Evolutionary conservation across 2,888 invertebrate genomes (phyloP).

Genomic region (Ochropleura leucogaster): DNA sequence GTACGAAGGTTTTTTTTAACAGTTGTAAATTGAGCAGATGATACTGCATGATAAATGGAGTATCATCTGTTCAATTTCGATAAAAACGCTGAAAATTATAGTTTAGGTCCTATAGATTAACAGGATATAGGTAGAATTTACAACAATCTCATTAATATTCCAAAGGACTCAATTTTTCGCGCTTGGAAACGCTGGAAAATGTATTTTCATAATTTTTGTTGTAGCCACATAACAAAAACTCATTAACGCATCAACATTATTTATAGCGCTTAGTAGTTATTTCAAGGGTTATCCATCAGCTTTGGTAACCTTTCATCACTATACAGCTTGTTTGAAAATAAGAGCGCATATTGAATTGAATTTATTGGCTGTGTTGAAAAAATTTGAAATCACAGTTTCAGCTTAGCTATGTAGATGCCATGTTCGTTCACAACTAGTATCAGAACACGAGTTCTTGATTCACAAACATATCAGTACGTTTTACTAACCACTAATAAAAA

Average conservation of each 20-base stretch:
- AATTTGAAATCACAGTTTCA: background rate
- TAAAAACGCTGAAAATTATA: background rate
- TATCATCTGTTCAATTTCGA: background rate
- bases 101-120: background rate
- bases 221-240: background rate
- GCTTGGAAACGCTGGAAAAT: background rate
- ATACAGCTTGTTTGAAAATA: conserved; percentile 25
- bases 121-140: background rate
- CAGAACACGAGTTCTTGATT: too few relatives aligned
- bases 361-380: background rate
- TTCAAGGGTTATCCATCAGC: conserved; percentile 12
- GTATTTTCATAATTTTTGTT: background rate
- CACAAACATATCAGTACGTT: background rate
- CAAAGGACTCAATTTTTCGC: background rate
- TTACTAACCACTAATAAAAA: too few relatives aligned
- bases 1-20: background rate
- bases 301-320: conserved; percentile 10
- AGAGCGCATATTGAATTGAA: background rate
- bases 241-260: conserved; percentile 7
- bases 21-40: too few relatives aligned
- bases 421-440: background rate
- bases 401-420: background rate
- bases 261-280: background rate
- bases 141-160: background rate
- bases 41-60: too few relatives aligned